Conservation (phyloP, 2,113 vertebrate species). For the Saccopteryx bilineata region DNA sequence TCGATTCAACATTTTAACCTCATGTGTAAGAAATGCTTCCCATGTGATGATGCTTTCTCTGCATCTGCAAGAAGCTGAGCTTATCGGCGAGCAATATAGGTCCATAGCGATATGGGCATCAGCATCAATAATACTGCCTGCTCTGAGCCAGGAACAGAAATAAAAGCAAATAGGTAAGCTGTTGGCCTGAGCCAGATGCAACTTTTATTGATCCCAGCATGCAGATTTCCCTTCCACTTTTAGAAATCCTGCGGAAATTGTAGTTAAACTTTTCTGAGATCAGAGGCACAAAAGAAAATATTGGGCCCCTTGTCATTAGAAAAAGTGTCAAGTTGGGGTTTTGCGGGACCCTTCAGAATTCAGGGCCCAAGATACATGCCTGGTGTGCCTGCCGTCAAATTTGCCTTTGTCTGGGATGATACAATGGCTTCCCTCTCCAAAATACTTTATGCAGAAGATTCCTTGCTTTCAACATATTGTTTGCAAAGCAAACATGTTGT, state of each 20-base stretch:
- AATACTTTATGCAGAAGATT: background rate
- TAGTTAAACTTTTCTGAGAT: constrained; percentile 5
- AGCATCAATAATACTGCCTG: background rate
- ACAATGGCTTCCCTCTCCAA: background rate
- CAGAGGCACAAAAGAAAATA: too few relatives aligned
- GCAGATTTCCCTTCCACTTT: background rate
- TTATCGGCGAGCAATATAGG: background rate
- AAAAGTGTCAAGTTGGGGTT: too few relatives aligned
- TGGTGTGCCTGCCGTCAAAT: too few relatives aligned
- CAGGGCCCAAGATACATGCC: too few relatives aligned
- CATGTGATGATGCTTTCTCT: background rate
- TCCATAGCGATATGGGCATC: background rate
- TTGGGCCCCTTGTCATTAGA: too few relatives aligned
- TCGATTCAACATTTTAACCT: background rate
- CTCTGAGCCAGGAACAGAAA: background rate
- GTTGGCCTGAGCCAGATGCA: background rate
- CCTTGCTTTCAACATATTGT: background rate
- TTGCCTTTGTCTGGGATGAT: background rate
- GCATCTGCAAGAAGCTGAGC: background rate
- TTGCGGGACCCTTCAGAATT: too few relatives aligned
- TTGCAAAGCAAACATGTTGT: constrained; percentile 14
- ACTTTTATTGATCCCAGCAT: background rate
- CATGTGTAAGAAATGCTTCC: background rate
- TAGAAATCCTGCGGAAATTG: constrained; percentile 12
- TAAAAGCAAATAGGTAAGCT: background rate